phyloP scores from a whole-genome alignment of 2,113 vertebrate genomes.

The Upupa epops region DNA sequence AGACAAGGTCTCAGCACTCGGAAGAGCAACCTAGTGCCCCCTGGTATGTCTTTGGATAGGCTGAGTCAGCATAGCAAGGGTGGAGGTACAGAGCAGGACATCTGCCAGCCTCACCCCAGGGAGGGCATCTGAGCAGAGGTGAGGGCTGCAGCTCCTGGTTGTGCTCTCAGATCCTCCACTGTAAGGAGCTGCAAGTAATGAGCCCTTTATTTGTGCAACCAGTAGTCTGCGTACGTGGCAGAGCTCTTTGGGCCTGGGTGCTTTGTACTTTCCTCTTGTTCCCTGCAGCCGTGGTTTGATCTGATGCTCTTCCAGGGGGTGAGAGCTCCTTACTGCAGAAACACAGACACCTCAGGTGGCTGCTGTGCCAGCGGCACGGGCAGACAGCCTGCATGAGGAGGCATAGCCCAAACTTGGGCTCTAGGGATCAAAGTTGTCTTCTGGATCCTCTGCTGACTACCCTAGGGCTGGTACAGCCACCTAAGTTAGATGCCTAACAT shows the following conservation, averaged over 20 bases:
- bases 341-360: accelerated
- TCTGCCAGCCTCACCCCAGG: not conserved
- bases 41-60: not conserved
- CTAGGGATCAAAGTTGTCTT: not conserved
- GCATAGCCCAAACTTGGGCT: not conserved
- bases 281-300: not conserved
- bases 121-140: not conserved
- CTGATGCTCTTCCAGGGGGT: not conserved
- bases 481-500: not conserved
- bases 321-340: not conserved
- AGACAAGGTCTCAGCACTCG: accelerated
- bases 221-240: not conserved
- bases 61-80: not conserved
- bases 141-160: not conserved
- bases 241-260: not conserved
- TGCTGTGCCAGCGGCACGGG: not conserved
- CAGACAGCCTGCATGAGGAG: accelerated
- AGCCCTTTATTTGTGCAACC: not conserved
- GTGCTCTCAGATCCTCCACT: not conserved
- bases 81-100: not conserved
- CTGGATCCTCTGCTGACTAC: not conserved
- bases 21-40: not conserved
- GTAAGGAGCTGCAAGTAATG: accelerated
- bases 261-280: not conserved
- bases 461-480: not conserved